Conservation (phyloP, 2,888 invertebrate genomes). For the Coleophora flavipennella region DNA sequence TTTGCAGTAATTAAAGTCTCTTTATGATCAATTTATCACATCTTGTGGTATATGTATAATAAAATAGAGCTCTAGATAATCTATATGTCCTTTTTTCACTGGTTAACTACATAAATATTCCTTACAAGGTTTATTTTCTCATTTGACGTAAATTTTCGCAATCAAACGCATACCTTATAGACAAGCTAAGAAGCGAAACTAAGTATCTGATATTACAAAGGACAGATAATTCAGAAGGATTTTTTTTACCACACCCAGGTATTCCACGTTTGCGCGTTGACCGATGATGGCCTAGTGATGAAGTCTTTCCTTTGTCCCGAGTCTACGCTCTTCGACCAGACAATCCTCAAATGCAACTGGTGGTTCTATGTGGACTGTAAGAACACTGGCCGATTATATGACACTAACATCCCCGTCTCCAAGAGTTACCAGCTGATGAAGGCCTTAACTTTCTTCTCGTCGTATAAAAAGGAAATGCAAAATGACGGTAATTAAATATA, state of each 20-base stretch:
- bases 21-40: too few relatives aligned
- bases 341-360: conserved; percentile 93
- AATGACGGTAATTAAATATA: conserved; percentile 38
- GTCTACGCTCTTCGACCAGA: conserved; percentile 92
- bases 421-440: conserved; percentile 95
- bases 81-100: too few relatives aligned
- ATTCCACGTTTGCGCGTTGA: conserved; percentile 91
- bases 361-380: conserved; percentile 96
- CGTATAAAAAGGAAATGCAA: conserved; percentile 80
- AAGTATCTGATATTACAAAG: too few relatives aligned
- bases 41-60: too few relatives aligned
- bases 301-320: conserved; percentile 94
- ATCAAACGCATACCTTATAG: not conserved
- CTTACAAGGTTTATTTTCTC: too few relatives aligned
- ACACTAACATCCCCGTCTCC: conserved; percentile 91
- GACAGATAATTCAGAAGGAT: too few relatives aligned
- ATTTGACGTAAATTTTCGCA: too few relatives aligned
- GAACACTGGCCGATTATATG: conserved; percentile 83
- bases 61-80: too few relatives aligned
- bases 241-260: conserved; percentile 70
- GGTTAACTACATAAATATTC: too few relatives aligned
- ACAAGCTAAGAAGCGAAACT: not conserved
- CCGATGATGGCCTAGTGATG: conserved; percentile 90
- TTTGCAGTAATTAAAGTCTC: too few relatives aligned
- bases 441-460: conserved; percentile 89